phyloP scores from a whole-genome alignment of 2,113 vertebrate genomes.

The Struthidea cinerea region DNA sequence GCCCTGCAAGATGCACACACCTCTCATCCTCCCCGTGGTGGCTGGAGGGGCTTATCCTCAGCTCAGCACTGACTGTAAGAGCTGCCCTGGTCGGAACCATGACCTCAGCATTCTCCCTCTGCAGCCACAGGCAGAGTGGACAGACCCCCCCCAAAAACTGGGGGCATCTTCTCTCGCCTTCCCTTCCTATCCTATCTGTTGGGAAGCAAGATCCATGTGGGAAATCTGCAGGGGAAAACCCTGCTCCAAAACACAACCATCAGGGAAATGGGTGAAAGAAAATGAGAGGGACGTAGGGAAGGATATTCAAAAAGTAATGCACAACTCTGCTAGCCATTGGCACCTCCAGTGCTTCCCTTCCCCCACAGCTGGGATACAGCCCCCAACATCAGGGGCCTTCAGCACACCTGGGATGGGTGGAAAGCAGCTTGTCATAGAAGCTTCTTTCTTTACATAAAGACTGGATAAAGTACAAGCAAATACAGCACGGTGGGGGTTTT shows the following conservation, averaged over 20 bases:
- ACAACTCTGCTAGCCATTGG: not conserved
- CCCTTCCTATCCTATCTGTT: not conserved
- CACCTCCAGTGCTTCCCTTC: fast-evolving
- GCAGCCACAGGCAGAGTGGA: not conserved
- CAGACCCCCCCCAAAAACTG: not conserved
- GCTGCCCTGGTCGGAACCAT: not conserved
- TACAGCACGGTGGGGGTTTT: not conserved
- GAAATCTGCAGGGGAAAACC: not conserved
- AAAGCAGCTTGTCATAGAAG: not conserved
- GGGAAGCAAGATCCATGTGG: not conserved
- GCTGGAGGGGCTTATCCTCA: not conserved
- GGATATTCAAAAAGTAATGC: not conserved
- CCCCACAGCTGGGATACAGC: not conserved
- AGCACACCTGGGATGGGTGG: fast-evolving
- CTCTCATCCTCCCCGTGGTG: not conserved
- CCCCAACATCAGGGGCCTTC: not conserved
- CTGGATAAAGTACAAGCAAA: not conserved
- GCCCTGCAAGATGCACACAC: not conserved
- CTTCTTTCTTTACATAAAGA: not conserved
- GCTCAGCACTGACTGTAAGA: not conserved
- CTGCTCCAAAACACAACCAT: not conserved
- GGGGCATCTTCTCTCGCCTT: not conserved
- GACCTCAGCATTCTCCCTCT: not conserved
- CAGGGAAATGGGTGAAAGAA: not conserved
- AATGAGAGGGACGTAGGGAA: not conserved